Base-by-base conservation (phyloP, 2,113 vertebrate species). In the Orcinus orca region DNA sequence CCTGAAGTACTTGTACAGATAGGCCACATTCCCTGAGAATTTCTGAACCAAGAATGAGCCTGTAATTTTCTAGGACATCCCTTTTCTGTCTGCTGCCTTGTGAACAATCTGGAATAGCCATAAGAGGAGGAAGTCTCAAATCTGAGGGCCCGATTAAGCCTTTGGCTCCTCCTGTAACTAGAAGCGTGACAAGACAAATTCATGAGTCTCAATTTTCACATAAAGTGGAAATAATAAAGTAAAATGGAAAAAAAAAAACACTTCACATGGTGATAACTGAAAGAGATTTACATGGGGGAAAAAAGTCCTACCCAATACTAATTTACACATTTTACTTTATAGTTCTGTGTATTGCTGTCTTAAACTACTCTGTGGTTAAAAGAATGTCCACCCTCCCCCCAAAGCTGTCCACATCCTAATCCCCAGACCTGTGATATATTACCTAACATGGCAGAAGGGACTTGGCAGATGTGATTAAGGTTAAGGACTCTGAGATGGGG, bases 131-230 rank as follows among this genome's bases (percentile, higher is more conserved):
- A 12, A 70, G 3, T 50, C 38, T 85, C 38, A 11, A 71, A 41
- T 83, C 47, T 31, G 29, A 83, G 6, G 12, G 38, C 21, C 55
- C n/a, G 25, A 65, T 29, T 65, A 18, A 68, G 55, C 10, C 31
- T 53, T 82, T 88, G 63, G 17, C 20, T 95, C 36, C 65, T 79
- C 23, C 26, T 84, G 8, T 79, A 83, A 47, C 55, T 31, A 74
- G 68, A 84, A 53, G 10, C 23, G 44, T 82, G 44, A 65, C 9
- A 20, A 36, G 25, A 44, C 18, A 86, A 94, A 60, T 71, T 94
- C 41, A 80, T 80, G 18, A 68, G 38, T 13, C 92, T 94, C 25
- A 53, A n/a, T 82, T 83, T 87, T 93, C 62, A 88, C 50, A 84
- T 53, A 63, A 36, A 77, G 23, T 90, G 38, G 5, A 55, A 84